A percentile compares a stretch with the other conserved stretches of the same genome.
These are phyloP conservation scores for Anoplopoma fimbria DNA, from an alignment of 2,113 vertebrate species.

Conservation along the genomic window DNA sequence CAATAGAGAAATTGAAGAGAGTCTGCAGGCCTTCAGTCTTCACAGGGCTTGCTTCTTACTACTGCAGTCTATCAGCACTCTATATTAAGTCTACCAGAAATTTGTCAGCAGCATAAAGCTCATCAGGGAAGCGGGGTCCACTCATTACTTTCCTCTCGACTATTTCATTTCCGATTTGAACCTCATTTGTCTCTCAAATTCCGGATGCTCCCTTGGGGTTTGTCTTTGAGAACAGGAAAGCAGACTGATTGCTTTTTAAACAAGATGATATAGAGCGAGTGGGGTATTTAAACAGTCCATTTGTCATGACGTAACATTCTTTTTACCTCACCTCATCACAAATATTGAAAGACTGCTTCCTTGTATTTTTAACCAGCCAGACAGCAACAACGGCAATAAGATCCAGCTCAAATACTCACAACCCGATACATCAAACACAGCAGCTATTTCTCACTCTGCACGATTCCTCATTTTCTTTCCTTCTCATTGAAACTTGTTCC, in stretches of 20 bases:
- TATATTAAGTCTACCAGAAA: conserved; percentile 48
- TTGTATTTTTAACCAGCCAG: conserved; percentile 28
- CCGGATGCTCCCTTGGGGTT: conserved; percentile 30
- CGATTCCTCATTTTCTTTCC: conserved; percentile 34
- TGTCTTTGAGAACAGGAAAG: conserved; percentile 48
- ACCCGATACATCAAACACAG: conserved; percentile 41
- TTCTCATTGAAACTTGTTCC: conserved; percentile 40
- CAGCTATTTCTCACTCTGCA: conserved; percentile 25
- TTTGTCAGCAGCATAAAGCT: conserved; percentile 58
- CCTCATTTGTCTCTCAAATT: conserved; percentile 70
- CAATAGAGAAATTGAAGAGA: conserved; percentile 26
- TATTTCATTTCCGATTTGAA: conserved; percentile 62
- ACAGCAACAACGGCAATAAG: conserved; percentile 16
- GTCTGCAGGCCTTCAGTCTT: background rate
- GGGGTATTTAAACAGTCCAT: conserved; percentile 59
- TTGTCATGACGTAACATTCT: conserved; percentile 44
- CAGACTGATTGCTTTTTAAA: conserved; percentile 71
- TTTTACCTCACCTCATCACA: background rate
- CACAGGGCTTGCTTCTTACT: background rate
- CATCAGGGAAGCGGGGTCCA: conserved; percentile 48
- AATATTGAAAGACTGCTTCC: conserved; percentile 36
- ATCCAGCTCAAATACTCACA: conserved; percentile 35
- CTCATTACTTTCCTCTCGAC: conserved; percentile 53
- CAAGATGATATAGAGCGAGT: conserved; percentile 48
- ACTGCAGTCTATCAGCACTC: conserved; percentile 32